Evolutionary conservation across 2,113 vertebrate genomes (phyloP), one percentile per base, ranked within the genome.

Genomic region (Columba livia): DNA sequence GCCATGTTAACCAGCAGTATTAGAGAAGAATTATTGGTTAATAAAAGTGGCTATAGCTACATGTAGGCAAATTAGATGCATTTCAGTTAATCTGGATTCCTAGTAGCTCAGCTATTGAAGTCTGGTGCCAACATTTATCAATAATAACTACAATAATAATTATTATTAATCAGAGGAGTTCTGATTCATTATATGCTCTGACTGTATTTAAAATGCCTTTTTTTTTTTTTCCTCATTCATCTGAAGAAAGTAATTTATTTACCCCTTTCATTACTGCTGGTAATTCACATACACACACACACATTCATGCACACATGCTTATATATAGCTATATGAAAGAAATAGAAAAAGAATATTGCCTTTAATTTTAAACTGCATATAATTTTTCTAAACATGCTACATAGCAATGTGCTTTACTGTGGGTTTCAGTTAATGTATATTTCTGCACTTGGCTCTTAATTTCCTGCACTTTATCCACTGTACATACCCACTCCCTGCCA

Each of bases 121-220:
- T 79, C 69, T 90, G 92, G 86, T 95, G 86, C 36, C 70, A 90
- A 85, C 57, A 87, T 97, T 97, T 93, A 72, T 96, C 89, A 96
- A 92, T 94, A 97, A 97, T 94, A 97, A 96, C 75, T 94, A 90
- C 93, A 97, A 97, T 97, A 97, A 94, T 48, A 91, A 95, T 97
- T 95, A 97, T 97, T 97, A 95, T 91, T 97, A 97, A 97, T 97
- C 94, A 95, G 85, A 90, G 69, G 53, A 85, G 73, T 60, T 94
- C 65, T 97, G 96, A 96, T 96, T 97, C 96, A 97, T 88, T 94
- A 97, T 82, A 70, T 61, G 47, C 69, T 97, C 75, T 92, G 93
- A 60, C 54, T 90, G 84, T 85, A 92, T 87, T 92, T 92, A 94
- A 97, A 96, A 85, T 58, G 51, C 4, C 90, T 74, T 88, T 85